Evolutionary conservation across 2,888 invertebrate species (phyloP).

Genomic region (Netelia fuscicornis): DNA sequence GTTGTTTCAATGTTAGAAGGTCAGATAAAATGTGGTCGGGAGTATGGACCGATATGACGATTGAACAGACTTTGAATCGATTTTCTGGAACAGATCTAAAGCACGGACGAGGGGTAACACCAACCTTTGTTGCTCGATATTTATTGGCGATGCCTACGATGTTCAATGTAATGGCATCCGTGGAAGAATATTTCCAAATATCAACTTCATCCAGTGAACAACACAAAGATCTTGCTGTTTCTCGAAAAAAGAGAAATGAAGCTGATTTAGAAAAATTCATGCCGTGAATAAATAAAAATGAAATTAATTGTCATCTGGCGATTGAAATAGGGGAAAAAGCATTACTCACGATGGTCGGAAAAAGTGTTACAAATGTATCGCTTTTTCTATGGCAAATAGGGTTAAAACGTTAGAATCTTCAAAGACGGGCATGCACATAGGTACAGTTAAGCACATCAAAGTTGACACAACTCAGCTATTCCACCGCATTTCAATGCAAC

Average conservation of each 20-base stretch:
- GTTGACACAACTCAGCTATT: slow-evolving; percentile 72
- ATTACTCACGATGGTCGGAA: slow-evolving; percentile 65
- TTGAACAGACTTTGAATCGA: slow-evolving; percentile 70
- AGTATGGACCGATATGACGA: slow-evolving; percentile 68
- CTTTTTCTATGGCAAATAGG: slow-evolving; percentile 44
- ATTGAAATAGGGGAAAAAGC: slow-evolving; percentile 56
- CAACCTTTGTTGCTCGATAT: slow-evolving; percentile 52
- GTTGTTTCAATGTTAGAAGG: slow-evolving; percentile 61
- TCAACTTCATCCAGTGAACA: slow-evolving; percentile 65
- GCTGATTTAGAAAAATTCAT: slow-evolving; percentile 67
- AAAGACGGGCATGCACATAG: slow-evolving; percentile 22
- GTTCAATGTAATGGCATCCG: neutral
- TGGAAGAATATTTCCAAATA: slow-evolving; percentile 53
- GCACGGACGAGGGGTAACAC: slow-evolving; percentile 68
- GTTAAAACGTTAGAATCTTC: slow-evolving; percentile 58
- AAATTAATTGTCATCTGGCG: slow-evolving; percentile 69
- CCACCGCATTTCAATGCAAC: slow-evolving; percentile 70
- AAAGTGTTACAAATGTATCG: slow-evolving; percentile 57
- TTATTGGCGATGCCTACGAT: slow-evolving; percentile 54
- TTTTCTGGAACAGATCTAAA: slow-evolving; percentile 69
- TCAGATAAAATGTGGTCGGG: slow-evolving; percentile 70
- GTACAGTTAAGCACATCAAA: slow-evolving; percentile 31
- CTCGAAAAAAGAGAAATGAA: slow-evolving; percentile 66
- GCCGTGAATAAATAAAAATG: slow-evolving; percentile 68
- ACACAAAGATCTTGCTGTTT: slow-evolving; percentile 67